A percentile compares a stretch with the other conserved stretches of the same genome.
These are phyloP conservation scores for Cercopithecus neglectus DNA, from an alignment of 2,797 vertebrate genomes.

Conservation along the genomic window DNA sequence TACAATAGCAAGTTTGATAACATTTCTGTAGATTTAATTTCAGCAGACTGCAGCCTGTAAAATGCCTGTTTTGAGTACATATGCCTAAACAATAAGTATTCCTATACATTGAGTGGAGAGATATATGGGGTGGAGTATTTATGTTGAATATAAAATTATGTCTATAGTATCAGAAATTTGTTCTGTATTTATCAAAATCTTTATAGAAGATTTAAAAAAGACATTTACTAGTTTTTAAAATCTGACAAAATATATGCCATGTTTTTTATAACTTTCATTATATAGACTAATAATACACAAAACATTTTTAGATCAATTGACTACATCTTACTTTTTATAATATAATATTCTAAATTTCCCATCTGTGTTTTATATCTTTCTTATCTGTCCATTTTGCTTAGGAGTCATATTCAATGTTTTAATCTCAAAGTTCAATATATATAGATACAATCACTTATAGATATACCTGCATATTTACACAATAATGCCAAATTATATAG, in stretches of 20 bases:
- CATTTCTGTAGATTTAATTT: constrained; percentile 12
- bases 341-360: not conserved
- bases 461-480: not conserved
- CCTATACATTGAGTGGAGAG: not conserved
- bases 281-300: not conserved
- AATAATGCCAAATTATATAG: not conserved
- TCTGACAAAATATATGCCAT: not conserved
- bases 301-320: not conserved
- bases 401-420: not conserved
- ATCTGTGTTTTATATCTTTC: not conserved
- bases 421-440: not conserved
- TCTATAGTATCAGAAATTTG: not conserved
- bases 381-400: not conserved
- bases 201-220: not conserved
- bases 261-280: not conserved
- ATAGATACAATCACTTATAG: not conserved
- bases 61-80: not conserved
- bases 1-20: not conserved
- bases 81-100: not conserved
- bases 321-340: not conserved
- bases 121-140: not conserved
- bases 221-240: not conserved
- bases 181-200: not conserved
- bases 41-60: not conserved
- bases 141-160: not conserved